Evolutionary conservation across 2,113 vertebrate species (phyloP).

Genomic region (Istiophorus platypterus): DNA sequence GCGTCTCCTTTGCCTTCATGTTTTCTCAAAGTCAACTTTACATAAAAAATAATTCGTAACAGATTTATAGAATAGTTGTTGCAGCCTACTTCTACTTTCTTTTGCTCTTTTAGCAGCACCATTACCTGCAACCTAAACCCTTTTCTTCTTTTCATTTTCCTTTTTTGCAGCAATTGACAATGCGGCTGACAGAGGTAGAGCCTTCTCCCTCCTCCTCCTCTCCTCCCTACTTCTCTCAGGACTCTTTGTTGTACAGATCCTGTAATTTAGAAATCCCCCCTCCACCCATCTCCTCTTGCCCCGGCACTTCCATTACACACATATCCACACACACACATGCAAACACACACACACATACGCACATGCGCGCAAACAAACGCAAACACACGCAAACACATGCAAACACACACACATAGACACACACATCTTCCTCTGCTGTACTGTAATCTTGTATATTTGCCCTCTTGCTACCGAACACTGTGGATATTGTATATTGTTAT

Average conservation of each 20-base stretch:
- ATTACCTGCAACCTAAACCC: slow-evolving; percentile 2
- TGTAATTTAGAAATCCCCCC: slow-evolving; percentile 75
- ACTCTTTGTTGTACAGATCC: slow-evolving; percentile 83
- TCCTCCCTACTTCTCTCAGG: slow-evolving; percentile 82
- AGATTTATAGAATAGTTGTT: neutral
- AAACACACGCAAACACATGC: neutral
- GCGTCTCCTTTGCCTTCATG: neutral
- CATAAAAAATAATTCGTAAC: neutral
- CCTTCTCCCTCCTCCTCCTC: slow-evolving; percentile 82
- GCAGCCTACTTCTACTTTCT: neutral
- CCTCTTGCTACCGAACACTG: slow-evolving; percentile 84
- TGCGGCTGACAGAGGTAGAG: slow-evolving; percentile 83
- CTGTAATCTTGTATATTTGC: slow-evolving; percentile 86
- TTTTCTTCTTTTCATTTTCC: slow-evolving; percentile 24
- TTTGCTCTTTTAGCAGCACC: slow-evolving; percentile 3
- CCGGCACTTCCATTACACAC: slow-evolving; percentile 41
- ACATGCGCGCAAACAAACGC: slow-evolving; percentile 5
- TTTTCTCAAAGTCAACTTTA: neutral
- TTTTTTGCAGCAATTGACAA: slow-evolving; percentile 54
- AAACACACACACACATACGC: slow-evolving; percentile 15
- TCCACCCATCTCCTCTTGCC: slow-evolving; percentile 49
- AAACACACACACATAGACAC: neutral
- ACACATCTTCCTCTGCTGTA: slow-evolving; percentile 60
- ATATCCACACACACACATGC: slow-evolving; percentile 5
- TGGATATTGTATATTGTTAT: slow-evolving; percentile 88